phyloP scores from a whole-genome alignment of 2,888 invertebrate species.

The Eristalis intricaria region DNA sequence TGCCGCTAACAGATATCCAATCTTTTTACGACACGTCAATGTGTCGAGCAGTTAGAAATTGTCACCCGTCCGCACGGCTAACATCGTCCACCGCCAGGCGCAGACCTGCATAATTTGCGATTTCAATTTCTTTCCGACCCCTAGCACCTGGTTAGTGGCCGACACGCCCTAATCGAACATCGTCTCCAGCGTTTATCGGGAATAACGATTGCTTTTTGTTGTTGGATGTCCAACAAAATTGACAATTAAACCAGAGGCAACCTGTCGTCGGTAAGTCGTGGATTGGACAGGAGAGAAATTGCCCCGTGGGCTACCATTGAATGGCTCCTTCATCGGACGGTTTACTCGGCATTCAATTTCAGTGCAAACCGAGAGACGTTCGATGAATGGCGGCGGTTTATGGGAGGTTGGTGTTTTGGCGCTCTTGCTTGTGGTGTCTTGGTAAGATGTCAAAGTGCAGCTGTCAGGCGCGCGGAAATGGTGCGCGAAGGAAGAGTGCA shows the following conservation, averaged over 20 bases:
- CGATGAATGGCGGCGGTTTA: neutral
- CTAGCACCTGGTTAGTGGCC: neutral
- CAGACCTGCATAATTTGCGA: neutral
- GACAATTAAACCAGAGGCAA: neutral
- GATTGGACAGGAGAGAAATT: neutral
- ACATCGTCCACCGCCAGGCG: neutral
- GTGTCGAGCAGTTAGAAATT: neutral
- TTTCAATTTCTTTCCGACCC: neutral
- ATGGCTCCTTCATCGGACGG: neutral
- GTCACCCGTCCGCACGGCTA: neutral
- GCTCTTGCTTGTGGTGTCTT: neutral
- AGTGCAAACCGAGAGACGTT: neutral
- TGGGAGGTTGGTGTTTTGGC: neutral
- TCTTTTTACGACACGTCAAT: neutral
- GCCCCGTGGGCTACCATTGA: neutral
- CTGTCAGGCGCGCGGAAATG: neutral
- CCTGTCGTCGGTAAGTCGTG: neutral
- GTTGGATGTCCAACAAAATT: neutral
- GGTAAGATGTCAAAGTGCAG: neutral
- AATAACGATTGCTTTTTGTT: neutral
- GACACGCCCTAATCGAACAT: neutral
- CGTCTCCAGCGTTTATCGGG: no score
- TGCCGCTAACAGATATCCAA: no score
- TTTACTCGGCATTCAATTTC: neutral
- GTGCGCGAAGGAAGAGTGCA: neutral